Evolutionary conservation across 2,888 invertebrate genomes (phyloP), one percentile per base, ranked within the genome.

Genomic region (Junonia oenone): DNA sequence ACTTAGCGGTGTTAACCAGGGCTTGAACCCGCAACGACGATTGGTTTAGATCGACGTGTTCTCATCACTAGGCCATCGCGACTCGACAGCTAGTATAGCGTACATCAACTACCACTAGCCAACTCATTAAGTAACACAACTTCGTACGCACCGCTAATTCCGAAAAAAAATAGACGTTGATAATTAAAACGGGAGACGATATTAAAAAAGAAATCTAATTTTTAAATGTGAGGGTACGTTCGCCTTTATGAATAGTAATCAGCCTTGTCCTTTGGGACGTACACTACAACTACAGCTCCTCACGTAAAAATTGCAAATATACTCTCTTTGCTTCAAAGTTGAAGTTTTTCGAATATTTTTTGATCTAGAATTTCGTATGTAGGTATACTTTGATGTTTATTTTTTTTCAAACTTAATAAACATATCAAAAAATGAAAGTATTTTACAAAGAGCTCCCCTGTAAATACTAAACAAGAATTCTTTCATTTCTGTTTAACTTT

Each of bases 141-240:
- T 19, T 47, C 56, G 43, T 38, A 51, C 45, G 45, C 51, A 45
- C 22, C 43, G 38, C 27, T 56, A 38, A 51, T 19, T 56, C 45
- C 40, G 14, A 37, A 53, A 45, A 45, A 50, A 51, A 50, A 47
- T 40, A 43, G n/a, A 14, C 29, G 45, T 11, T n/a, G 29, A 13
- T 52, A 29, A 52, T 52, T 45, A 38, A 38, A 40, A 50, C 52
- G 31, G 2, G 37, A 45, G 29, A 37, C 45, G 19, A 27, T 38
- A 31, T 33, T 26, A 40, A 40, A 33, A 26, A 19, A 33, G 14
- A 40, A 50, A 49, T 49, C 49, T 55, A 49, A 50, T 50, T 50
- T 50, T 26, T 31, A 48, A 48, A 48, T 40, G n/a, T 29, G 13
- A 38, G 47, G 15, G 19, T 22, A 19, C 35, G 31, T 19, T 13